phyloP scores from a whole-genome alignment of 2,113 vertebrate species.

The Trogon melanurus region DNA sequence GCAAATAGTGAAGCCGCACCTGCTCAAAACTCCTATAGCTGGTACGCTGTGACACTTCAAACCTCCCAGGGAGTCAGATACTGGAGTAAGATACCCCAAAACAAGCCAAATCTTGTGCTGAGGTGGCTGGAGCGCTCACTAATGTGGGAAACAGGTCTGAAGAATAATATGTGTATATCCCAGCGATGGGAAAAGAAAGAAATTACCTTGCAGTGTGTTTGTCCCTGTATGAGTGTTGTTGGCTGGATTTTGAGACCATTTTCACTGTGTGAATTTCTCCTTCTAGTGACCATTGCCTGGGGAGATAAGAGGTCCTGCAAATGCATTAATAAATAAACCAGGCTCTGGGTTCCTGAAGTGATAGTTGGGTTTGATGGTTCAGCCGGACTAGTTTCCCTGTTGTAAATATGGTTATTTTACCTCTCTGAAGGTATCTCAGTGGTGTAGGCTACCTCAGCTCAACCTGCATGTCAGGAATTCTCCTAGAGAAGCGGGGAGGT shows the following conservation, averaged over 20 bases:
- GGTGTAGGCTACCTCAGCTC: not conserved
- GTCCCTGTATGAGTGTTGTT: not conserved
- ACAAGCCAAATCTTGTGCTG: not conserved
- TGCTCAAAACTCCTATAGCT: not conserved
- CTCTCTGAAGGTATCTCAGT: not conserved
- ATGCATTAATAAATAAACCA: not conserved
- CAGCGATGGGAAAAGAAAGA: not conserved
- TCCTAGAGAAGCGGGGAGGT: not conserved
- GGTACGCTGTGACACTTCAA: not conserved
- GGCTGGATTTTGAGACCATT: not conserved
- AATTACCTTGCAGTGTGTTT: not conserved
- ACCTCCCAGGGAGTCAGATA: constrained; percentile 6
- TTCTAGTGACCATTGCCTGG: not conserved
- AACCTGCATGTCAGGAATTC: not conserved
- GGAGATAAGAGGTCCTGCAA: not conserved
- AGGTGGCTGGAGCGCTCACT: not conserved
- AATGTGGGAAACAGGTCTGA: not conserved
- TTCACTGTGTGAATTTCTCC: not conserved
- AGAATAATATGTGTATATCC: not conserved
- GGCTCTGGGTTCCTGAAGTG: not conserved
- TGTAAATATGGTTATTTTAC: not conserved
- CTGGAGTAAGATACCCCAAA: not conserved
- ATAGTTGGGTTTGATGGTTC: not conserved
- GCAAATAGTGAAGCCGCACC: not conserved
- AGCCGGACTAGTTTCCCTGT: not conserved